phyloP scores from a whole-genome alignment of 2,888 invertebrate genomes.

The Drosophila fungiperda region DNA sequence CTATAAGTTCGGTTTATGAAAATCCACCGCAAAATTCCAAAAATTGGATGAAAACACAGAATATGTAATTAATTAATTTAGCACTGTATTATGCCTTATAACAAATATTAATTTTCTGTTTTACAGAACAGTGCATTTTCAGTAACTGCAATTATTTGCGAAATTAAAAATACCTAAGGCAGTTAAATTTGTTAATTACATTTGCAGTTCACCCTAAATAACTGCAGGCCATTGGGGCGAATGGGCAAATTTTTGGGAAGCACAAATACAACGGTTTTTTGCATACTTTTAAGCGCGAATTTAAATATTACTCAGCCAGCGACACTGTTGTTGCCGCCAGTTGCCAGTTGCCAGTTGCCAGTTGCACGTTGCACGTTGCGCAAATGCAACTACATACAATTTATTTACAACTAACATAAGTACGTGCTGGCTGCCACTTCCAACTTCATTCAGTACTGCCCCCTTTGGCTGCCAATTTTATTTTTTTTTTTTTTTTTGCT shows the following conservation, averaged over 20 bases:
- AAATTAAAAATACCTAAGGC: constrained; percentile 10
- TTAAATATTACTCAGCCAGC: constrained; percentile 40
- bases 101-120: background rate
- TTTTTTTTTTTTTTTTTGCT: background rate
- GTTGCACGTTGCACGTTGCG: constrained; percentile 42
- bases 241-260: background rate
- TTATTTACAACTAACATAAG: constrained; percentile 61
- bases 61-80: background rate
- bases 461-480: background rate
- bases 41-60: background rate
- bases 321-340: constrained; percentile 16
- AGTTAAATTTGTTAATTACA: background rate
- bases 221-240: constrained; percentile 1
- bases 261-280: constrained; percentile 10
- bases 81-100: background rate
- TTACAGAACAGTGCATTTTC: too few species aligned
- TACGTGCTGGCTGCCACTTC: constrained; percentile 41
- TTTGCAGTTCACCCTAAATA: background rate
- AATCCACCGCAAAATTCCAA: background rate
- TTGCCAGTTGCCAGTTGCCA: constrained; percentile 12
- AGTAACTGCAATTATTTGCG: background rate
- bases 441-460: background rate
- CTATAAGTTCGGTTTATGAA: background rate
- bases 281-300: constrained; percentile 50
- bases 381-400: constrained; percentile 58